A percentile compares a stretch with the other conserved stretches of the same genome.
Evolutionary conservation across 2,888 invertebrate species (phyloP).

Genomic region (Tiliacea citrago): DNA sequence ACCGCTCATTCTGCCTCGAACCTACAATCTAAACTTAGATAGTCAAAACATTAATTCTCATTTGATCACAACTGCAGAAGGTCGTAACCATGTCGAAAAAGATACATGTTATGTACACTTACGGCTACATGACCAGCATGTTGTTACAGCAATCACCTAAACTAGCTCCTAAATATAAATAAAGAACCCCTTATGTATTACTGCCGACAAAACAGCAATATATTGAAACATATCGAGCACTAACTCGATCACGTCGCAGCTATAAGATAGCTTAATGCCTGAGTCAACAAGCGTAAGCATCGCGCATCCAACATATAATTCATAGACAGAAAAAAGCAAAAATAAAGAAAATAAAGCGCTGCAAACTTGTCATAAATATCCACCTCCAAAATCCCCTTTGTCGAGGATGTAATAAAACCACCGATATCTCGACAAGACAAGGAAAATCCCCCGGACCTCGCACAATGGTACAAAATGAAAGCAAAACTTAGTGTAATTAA

Average conservation of each 20-base stretch:
- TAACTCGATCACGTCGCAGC: constrained; percentile 70
- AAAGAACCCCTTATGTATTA: constrained; percentile 52
- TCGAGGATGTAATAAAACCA: constrained; percentile 76
- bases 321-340: constrained; percentile 70
- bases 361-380: constrained; percentile 77
- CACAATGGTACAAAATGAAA: constrained; percentile 84
- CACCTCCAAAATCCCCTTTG: constrained; percentile 72
- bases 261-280: constrained; percentile 68
- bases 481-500: constrained; percentile 88
- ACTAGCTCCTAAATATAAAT: constrained; percentile 44
- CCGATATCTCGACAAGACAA: constrained; percentile 78
- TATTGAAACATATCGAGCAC: constrained; percentile 63
- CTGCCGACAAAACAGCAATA: constrained; percentile 58
- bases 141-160: constrained; percentile 42
- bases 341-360: constrained; percentile 71
- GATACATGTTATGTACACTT: constrained; percentile 8
- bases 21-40: neutral
- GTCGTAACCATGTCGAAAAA: constrained; percentile 26
- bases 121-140: constrained; percentile 33
- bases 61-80: neutral
- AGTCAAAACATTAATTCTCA: neutral
- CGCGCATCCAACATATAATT: constrained; percentile 71
- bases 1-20: neutral
- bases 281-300: constrained; percentile 68
- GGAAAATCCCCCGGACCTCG: constrained; percentile 76